Conservation (phyloP, 2,888 invertebrate species). For the Itoplectis maculator region DNA sequence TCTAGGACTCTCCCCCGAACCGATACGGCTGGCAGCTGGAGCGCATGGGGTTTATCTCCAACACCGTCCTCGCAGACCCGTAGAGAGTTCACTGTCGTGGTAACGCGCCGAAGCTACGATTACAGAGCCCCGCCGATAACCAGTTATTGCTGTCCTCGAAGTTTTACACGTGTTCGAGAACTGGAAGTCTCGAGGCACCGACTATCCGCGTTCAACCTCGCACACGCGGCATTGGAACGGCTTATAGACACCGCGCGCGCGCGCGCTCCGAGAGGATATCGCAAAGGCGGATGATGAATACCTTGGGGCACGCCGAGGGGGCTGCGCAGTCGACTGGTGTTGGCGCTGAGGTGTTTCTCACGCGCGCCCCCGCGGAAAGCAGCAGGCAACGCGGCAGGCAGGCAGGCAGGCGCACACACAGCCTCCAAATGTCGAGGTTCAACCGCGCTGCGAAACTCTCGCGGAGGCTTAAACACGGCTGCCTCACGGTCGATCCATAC, state of each 20-base stretch:
- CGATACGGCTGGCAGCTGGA: too few species aligned
- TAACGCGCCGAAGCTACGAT: too few species aligned
- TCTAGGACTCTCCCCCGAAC: too few species aligned
- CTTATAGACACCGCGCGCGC: too few species aligned
- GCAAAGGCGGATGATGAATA: conserved; percentile 33
- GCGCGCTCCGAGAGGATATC: neutral
- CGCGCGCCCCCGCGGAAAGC: conserved; percentile 9
- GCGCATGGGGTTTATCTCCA: too few species aligned
- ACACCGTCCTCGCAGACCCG: too few species aligned
- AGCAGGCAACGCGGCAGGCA: too few species aligned
- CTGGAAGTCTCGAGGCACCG: neutral
- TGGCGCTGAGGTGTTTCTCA: conserved; percentile 60
- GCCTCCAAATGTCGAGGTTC: conserved; percentile 67
- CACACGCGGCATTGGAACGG: neutral
- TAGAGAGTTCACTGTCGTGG: too few species aligned
- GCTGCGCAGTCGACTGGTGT: conserved; percentile 51
- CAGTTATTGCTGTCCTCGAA: too few species aligned
- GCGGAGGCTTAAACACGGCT: conserved; percentile 18
- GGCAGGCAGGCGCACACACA: too few species aligned
- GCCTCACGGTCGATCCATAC: conserved; percentile 30
- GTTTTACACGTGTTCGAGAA: conserved; percentile 5
- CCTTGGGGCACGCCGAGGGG: conserved; percentile 50
- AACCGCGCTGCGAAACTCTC: conserved; percentile 32
- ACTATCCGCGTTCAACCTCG: neutral
- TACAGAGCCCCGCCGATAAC: too few species aligned